Evolutionary conservation across 2,888 invertebrate genomes (phyloP).

Genomic region (Boloria selene): DNA sequence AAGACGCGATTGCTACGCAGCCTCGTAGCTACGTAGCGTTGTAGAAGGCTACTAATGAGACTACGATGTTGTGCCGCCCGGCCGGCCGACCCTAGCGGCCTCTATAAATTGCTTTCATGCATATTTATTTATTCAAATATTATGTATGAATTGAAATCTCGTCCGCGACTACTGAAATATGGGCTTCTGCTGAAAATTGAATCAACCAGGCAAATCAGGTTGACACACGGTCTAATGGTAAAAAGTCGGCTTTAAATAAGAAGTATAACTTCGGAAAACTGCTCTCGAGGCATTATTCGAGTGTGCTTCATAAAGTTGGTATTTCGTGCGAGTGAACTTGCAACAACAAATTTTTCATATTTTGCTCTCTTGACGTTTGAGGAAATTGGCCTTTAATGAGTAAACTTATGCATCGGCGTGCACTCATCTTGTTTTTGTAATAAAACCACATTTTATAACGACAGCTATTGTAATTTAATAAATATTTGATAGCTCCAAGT

Average conservation of each 20-base stretch:
- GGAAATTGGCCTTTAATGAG: slow-evolving; percentile 62
- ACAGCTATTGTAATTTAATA: slow-evolving; percentile 36
- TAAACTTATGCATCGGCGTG: slow-evolving; percentile 57
- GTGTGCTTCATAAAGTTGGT: slow-evolving; percentile 53
- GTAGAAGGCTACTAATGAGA: slow-evolving; percentile 73
- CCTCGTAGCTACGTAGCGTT: slow-evolving; percentile 55
- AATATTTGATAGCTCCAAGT: slow-evolving; percentile 31
- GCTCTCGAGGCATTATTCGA: slow-evolving; percentile 52
- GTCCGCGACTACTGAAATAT: slow-evolving; percentile 74
- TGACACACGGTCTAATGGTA: slow-evolving; percentile 51
- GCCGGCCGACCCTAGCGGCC: slow-evolving; percentile 58
- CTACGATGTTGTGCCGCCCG: slow-evolving; percentile 69
- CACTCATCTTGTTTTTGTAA: slow-evolving; percentile 45
- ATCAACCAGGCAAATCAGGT: slow-evolving; percentile 72
- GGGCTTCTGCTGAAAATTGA: slow-evolving; percentile 69
- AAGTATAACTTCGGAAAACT: slow-evolving; percentile 46
- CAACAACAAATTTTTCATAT: slow-evolving; percentile 56
- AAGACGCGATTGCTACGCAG: slow-evolving; percentile 54
- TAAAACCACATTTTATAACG: slow-evolving; percentile 34
- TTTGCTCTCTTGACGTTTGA: slow-evolving; percentile 56
- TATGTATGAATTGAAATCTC: slow-evolving; percentile 81
- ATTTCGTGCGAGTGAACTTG: slow-evolving; percentile 46
- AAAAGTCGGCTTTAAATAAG: slow-evolving; percentile 46
- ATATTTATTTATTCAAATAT: slow-evolving; percentile 82
- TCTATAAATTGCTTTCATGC: slow-evolving; percentile 82